Conservation (phyloP, 2,797 vertebrate genomes). For the Morelia viridis region DNA sequence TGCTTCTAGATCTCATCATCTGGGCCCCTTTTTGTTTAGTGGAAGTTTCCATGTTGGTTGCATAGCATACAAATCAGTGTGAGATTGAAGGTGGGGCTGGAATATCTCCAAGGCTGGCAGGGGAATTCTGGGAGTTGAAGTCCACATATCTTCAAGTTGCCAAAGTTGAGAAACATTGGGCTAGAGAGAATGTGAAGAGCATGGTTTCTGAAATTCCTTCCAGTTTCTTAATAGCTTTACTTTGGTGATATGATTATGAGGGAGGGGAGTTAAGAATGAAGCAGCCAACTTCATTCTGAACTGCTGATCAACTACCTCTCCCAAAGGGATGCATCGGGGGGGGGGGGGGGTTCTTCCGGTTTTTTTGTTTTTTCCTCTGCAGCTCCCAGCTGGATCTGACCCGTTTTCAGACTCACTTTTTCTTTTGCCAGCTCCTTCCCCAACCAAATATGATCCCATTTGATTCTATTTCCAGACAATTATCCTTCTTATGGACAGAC, state of each 20-base stretch:
- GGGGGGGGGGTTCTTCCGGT: fast-evolving
- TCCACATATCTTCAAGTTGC: background rate
- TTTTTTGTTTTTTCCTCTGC: background rate
- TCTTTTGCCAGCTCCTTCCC: background rate
- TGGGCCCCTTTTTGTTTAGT: background rate
- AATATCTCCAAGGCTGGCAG: background rate
- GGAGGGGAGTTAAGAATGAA: background rate
- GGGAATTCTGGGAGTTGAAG: background rate
- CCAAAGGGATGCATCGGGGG: background rate
- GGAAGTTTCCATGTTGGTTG: background rate
- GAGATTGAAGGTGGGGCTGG: background rate
- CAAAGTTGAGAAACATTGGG: too few relatives aligned
- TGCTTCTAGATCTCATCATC: background rate
- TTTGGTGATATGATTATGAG: background rate
- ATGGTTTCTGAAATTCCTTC: background rate
- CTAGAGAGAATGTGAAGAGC: background rate
- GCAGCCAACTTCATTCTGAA: background rate
- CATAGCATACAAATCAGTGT: background rate
- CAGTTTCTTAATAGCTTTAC: background rate
- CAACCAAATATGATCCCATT: background rate
- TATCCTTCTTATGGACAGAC: background rate
- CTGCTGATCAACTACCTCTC: background rate
- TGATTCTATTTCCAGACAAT: background rate
- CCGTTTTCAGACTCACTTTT: background rate
- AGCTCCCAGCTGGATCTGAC: background rate